These are phyloP conservation scores for Lasioglossum baleicum DNA, from an alignment of 1,140 invertebrate genomes.

Conservation along the genomic window DNA sequence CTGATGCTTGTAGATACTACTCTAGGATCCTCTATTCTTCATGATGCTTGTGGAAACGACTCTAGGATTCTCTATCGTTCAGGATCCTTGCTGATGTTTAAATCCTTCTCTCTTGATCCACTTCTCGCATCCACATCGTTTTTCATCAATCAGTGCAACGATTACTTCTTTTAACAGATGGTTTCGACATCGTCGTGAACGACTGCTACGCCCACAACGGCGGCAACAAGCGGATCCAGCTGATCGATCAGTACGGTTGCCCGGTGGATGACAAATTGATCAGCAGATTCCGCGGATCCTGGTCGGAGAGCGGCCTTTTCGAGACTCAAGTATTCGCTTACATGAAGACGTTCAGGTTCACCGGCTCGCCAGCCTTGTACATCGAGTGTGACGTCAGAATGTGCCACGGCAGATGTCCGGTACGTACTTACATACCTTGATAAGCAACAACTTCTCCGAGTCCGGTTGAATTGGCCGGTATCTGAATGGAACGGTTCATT, in stretches of 20 bases:
- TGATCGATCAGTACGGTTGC: conserved; percentile 96
- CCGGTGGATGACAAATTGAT: conserved; percentile 96
- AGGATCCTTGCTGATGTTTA: too few species aligned
- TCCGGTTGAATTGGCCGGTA: not conserved
- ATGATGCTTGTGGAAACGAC: too few species aligned
- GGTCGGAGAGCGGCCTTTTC: conserved; percentile 93
- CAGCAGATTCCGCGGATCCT: conserved; percentile 94
- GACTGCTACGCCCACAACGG: conserved; percentile 97
- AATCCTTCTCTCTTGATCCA: too few species aligned
- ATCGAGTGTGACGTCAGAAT: conserved; percentile 96
- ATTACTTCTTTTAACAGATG: conserved; percentile 83
- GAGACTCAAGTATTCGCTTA: conserved; percentile 96
- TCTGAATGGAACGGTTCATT: conserved; percentile 24
- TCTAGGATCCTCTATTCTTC: too few species aligned
- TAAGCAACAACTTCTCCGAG: too few species aligned
- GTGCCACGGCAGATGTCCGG: conserved; percentile 96
- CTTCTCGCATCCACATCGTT: too few species aligned
- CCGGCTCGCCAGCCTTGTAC: conserved; percentile 94
- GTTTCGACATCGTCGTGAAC: conserved; percentile 97
- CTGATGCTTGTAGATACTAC: too few species aligned
- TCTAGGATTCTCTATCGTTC: too few species aligned
- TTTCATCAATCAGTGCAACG: too few species aligned
- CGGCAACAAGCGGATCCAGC: conserved; percentile 92
- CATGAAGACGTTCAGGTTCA: conserved; percentile 97
- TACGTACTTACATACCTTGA: conserved; percentile 77